Conservation (phyloP, 64 coral and sea anemone species). For the Catalaphyllia jardinei region DNA sequence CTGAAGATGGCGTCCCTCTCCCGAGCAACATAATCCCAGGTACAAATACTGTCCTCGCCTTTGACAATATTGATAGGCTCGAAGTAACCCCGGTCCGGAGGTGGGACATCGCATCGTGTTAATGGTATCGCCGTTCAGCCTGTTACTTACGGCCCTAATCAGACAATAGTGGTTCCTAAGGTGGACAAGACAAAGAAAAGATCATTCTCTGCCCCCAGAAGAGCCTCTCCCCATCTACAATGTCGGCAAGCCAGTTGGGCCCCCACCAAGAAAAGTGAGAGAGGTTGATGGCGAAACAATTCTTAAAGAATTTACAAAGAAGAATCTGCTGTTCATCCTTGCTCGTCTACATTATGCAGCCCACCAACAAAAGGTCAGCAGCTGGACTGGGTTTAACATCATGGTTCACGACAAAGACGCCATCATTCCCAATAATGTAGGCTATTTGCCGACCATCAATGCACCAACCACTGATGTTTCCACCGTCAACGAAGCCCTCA, state of each 20-base stretch:
- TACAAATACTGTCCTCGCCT: constrained; percentile 3
- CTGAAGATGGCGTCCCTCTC: neutral
- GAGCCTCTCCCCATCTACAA: neutral
- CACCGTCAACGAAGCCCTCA: constrained; percentile 38
- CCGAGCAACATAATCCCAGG: neutral
- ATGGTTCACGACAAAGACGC: constrained; percentile 13
- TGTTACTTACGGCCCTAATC: neutral
- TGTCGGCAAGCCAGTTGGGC: constrained; percentile 12
- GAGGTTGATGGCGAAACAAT: neutral
- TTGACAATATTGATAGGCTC: constrained; percentile 22
- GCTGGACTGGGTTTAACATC: constrained; percentile 60
- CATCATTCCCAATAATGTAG: constrained; percentile 24
- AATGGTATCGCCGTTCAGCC: no score
- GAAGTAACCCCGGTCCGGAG: neutral
- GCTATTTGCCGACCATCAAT: constrained; percentile 50
- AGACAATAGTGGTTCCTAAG: neutral
- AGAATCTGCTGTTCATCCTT: neutral
- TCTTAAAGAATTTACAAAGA: neutral
- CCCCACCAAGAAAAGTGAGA: neutral
- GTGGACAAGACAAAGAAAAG: neutral
- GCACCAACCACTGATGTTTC: constrained; percentile 28
- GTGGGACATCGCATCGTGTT: no score
- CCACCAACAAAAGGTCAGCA: constrained; percentile 25
- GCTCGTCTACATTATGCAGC: no score
- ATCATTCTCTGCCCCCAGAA: neutral